Evolutionary conservation across 1,140 invertebrate species (phyloP).

Genomic region (Helicoverpa armigera): DNA sequence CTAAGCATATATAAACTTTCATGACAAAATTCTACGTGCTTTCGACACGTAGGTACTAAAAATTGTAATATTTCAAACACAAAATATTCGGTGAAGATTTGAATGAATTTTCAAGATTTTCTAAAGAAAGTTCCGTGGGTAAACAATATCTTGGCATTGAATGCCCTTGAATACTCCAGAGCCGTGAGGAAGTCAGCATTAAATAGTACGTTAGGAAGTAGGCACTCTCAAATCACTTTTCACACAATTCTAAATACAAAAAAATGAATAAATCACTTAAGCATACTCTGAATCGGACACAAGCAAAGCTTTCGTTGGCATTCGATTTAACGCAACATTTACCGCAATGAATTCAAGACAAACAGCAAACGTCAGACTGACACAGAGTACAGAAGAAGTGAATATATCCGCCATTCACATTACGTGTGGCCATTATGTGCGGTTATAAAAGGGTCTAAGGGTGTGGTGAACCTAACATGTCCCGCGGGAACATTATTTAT

Average conservation of each 20-base stretch:
- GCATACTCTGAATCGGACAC: slow-evolving; percentile 1
- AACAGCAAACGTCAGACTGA: slow-evolving; percentile 22
- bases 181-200: not conserved
- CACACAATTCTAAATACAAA: not conserved
- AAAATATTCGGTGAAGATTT: not conserved
- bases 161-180: too few species aligned
- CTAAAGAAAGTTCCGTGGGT: too few species aligned
- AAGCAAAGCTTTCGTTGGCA: slow-evolving; percentile 10
- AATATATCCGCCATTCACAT: slow-evolving; percentile 44
- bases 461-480: slow-evolving; percentile 51
- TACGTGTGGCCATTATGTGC: slow-evolving; percentile 54
- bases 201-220: not conserved
- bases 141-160: too few species aligned
- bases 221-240: not conserved
- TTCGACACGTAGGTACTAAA: not conserved
- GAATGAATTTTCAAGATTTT: not conserved
- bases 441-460: slow-evolving; percentile 60
- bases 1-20: slow-evolving; percentile 33
- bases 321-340: slow-evolving; percentile 42
- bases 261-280: slow-evolving; percentile 18
- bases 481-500: slow-evolving; percentile 62
- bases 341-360: slow-evolving; percentile 22
- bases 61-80: not conserved
- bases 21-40: slow-evolving; percentile 16
- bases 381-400: slow-evolving; percentile 33